phyloP scores from a whole-genome alignment of 2,888 invertebrate species.

The Mythimna impura region DNA sequence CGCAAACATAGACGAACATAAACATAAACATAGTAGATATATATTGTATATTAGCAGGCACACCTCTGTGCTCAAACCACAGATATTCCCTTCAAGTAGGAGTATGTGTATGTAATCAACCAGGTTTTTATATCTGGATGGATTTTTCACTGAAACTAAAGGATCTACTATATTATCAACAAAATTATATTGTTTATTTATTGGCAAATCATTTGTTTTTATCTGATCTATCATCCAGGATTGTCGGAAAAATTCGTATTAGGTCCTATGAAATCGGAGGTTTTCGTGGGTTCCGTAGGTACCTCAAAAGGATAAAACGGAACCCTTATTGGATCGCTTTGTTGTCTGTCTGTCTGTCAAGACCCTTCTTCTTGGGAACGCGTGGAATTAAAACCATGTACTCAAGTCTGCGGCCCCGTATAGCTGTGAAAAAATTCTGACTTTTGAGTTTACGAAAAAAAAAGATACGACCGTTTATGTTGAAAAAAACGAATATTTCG shows the following conservation, averaged over 20 bases:
- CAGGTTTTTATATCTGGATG: background rate
- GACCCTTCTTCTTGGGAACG: too few relatives aligned
- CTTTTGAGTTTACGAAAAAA: too few relatives aligned
- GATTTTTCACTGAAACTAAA: slow-evolving; percentile 1
- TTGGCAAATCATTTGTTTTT: background rate
- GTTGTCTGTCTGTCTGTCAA: too few relatives aligned
- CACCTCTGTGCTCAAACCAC: slow-evolving; percentile 6
- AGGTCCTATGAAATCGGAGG: too few relatives aligned
- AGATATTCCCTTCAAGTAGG: slow-evolving; percentile 1
- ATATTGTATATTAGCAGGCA: background rate
- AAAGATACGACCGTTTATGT: too few relatives aligned
- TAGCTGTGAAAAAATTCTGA: too few relatives aligned
- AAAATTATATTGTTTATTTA: background rate
- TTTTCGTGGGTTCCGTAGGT: too few relatives aligned
- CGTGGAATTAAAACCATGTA: too few relatives aligned
- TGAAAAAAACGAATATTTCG: too few relatives aligned
- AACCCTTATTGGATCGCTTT: too few relatives aligned
- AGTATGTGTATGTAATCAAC: slow-evolving; percentile 17
- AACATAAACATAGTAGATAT: background rate
- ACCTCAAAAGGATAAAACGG: too few relatives aligned
- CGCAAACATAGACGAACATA: slow-evolving; percentile 17
- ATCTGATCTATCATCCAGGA: background rate
- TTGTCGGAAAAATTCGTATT: background rate
- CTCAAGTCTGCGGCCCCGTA: too few relatives aligned
- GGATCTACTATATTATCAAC: background rate